Evolutionary conservation across 2,888 invertebrate species (phyloP).

Genomic region (Plebejus melissa): DNA sequence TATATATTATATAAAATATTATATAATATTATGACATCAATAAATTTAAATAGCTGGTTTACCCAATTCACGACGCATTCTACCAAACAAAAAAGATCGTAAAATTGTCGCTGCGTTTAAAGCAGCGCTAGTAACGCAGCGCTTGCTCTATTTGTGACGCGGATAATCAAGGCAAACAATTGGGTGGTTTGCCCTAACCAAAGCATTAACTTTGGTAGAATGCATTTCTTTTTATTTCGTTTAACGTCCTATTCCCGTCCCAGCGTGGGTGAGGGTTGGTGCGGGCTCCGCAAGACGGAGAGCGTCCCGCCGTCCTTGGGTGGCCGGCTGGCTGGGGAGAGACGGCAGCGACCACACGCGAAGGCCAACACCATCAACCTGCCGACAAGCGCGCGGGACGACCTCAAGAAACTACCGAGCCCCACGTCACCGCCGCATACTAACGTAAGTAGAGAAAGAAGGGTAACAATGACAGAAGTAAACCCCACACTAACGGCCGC

Average conservation of each 20-base stretch:
- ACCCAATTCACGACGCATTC: neutral
- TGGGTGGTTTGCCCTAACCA: neutral
- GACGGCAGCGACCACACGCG: conserved; percentile 65
- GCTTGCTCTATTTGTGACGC: no score
- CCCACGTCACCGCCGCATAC: conserved; percentile 67
- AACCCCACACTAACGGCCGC: no score
- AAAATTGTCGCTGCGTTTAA: neutral
- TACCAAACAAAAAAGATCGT: neutral
- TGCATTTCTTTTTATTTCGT: conserved; percentile 47
- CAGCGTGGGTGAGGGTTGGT: conserved; percentile 62
- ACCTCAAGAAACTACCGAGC: conserved; percentile 57
- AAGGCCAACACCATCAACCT: conserved; percentile 81
- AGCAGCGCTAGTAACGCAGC: no score
- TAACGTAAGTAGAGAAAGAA: conserved; percentile 54
- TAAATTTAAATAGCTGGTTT: neutral
- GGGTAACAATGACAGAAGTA: neutral
- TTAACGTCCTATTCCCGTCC: conserved; percentile 57
- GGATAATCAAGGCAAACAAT: no score
- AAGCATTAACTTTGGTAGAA: neutral
- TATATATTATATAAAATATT: neutral
- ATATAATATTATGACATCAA: neutral
- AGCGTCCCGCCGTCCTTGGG: conserved; percentile 66
- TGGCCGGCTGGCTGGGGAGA: conserved; percentile 53
- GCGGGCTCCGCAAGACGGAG: conserved; percentile 67
- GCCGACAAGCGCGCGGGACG: conserved; percentile 66